Base-by-base conservation (phyloP, 2,888 invertebrate genomes). In the Eulithis testata region DNA sequence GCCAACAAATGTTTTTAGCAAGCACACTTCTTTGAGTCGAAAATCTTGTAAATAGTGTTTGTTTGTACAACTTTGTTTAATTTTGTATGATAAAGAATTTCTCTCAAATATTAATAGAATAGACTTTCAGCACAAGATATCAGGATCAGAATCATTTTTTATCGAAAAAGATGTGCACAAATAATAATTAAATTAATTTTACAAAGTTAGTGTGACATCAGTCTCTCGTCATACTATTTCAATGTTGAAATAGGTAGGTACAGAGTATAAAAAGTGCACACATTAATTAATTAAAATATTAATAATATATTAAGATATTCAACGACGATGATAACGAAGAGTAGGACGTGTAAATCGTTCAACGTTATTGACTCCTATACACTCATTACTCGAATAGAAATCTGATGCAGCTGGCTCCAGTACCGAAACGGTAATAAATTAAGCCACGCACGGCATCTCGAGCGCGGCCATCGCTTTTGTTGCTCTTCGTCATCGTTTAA, bases 371-470 rank as follows among this genome's bases (percentile, higher is more conserved):
- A 86, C 81, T 88, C 85, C 84, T 76, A 72, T 69, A 78, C 31
- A 31, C 78, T 76, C 81, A 78, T 83, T 79, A 81, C 79, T 80
- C 79, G 70, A 82, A 78, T 83, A 83, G 80, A 81, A 81, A 80
- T 81, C 83, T 80, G 81, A 81, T 82, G 78, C 83, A 84, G 84
- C 86, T 83, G 86, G 81, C 80, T 80, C 76, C 77, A 79, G 81
- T 80, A 80, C 78, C 77, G 78, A 81, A 82, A 78, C 76, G 74
- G 77, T 74, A 79, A 87, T 89, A 87, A 89, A 90, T 89, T 78
- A 80, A 77, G 78, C 76, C 78, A 75, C 76, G 75, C 78, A 75
- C 76, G 75, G 76, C 73, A 75, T 77, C 77, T 73, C 76, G 73
- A 63, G 66, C 75, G 64, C 75, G 60, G 65, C 55, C 43, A 73